A percentile compares a stretch with the other conserved stretches of the same genome.
Evolutionary conservation across 2,888 invertebrate genomes (phyloP).

Genomic region (Drosophila koepferae): DNA sequence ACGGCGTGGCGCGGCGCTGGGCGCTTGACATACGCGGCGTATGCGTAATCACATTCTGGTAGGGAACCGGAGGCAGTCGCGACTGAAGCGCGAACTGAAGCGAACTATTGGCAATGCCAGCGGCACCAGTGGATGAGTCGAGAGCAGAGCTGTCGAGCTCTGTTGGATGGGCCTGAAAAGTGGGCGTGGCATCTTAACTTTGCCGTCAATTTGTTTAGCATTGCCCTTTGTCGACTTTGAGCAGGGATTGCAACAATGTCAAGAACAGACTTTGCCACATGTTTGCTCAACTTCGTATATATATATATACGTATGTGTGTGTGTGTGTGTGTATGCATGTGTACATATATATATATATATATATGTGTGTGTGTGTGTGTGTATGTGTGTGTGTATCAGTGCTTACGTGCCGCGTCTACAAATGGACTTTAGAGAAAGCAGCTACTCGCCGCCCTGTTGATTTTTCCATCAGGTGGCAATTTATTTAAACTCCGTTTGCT

Average conservation of each 20-base stretch:
- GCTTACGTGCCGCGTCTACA: conserved; percentile 40
- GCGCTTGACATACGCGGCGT: conserved; percentile 64
- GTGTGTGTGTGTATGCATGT: not conserved
- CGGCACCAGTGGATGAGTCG: conserved; percentile 33
- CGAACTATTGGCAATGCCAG: conserved; percentile 49
- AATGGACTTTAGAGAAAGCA: conserved; percentile 17
- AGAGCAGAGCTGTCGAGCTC: not conserved
- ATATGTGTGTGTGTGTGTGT: not conserved
- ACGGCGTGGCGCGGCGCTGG: conserved; percentile 37
- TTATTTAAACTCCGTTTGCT: conserved; percentile 67
- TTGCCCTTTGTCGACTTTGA: conserved; percentile 46
- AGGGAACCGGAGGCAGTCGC: not conserved
- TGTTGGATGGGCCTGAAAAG: not conserved
- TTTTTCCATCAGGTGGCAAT: conserved; percentile 71
- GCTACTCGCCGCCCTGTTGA: conserved; percentile 43
- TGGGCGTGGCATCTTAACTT: conserved; percentile 50
- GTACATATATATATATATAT: not conserved
- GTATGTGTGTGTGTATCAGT: not conserved
- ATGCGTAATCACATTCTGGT: conserved; percentile 64
- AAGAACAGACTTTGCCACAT: conserved; percentile 40
- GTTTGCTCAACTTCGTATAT: conserved; percentile 6
- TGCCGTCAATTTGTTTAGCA: conserved; percentile 68
- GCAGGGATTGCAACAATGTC: conserved; percentile 40
- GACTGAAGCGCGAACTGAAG: conserved; percentile 9
- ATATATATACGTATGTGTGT: not conserved